Evolutionary conservation across 1,140 invertebrate genomes (phyloP).

Genomic region (Drosophila repleta): DNA sequence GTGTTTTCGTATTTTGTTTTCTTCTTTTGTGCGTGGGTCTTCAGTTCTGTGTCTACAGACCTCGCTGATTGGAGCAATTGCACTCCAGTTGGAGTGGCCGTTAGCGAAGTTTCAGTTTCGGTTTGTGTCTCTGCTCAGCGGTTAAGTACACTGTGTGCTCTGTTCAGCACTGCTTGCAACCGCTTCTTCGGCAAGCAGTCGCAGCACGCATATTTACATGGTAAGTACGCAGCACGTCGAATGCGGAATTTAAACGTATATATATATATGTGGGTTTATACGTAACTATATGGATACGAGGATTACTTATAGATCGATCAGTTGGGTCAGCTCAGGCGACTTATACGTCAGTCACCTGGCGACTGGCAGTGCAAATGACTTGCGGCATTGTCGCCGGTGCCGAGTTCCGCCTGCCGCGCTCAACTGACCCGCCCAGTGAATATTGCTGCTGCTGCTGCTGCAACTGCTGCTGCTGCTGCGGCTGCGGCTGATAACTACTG

Average conservation of each 20-base stretch:
- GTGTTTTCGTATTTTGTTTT: slow-evolving; percentile 41
- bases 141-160: slow-evolving; percentile 30
- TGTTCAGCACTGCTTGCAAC: slow-evolving; percentile 23
- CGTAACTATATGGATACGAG: slow-evolving; percentile 12
- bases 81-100: background rate
- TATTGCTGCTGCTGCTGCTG: slow-evolving; percentile 38
- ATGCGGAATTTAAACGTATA: slow-evolving; percentile 34
- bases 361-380: slow-evolving; percentile 78
- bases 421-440: slow-evolving; percentile 25
- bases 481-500: slow-evolving; percentile 62
- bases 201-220: slow-evolving; percentile 43
- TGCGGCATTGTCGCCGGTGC: slow-evolving; percentile 71
- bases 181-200: slow-evolving; percentile 11
- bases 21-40: slow-evolving; percentile 46
- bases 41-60: slow-evolving; percentile 32
- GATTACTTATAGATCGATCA: slow-evolving; percentile 16
- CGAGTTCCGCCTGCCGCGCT: slow-evolving; percentile 67
- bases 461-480: slow-evolving; percentile 31
- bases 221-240: slow-evolving; percentile 44
- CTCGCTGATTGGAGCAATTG: slow-evolving; percentile 5
- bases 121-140: slow-evolving; percentile 13
- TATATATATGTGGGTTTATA: slow-evolving; percentile 11
- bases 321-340: background rate
- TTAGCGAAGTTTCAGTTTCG: background rate
- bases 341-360: slow-evolving; percentile 82